phyloP scores from a whole-genome alignment of 2,113 vertebrate genomes.

The Brachionichthys hirsutus region DNA sequence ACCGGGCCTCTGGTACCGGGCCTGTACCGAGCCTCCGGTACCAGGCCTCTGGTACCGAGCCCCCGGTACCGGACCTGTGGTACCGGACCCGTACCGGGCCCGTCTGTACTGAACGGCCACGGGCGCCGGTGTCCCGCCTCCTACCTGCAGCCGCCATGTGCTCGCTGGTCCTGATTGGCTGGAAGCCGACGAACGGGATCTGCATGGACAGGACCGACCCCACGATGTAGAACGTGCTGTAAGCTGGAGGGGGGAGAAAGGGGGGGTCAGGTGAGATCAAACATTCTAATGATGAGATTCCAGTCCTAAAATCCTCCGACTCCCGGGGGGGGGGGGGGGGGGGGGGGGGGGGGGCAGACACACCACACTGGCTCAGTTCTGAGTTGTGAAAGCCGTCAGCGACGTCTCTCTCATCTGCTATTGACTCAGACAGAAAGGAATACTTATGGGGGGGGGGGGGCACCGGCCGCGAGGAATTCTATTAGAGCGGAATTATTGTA shows the following conservation, averaged over 20 bases:
- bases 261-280: neutral
- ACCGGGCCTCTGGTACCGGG: too few relatives aligned
- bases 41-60: too few relatives aligned
- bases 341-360: conserved; percentile 39
- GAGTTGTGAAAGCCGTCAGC: conserved; percentile 54
- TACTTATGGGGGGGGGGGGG: conserved; percentile 43
- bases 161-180: conserved; percentile 96
- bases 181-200: conserved; percentile 96
- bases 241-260: conserved; percentile 75
- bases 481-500: conserved; percentile 32
- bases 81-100: too few relatives aligned
- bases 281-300: too few relatives aligned
- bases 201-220: conserved; percentile 98
- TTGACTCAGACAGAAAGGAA: conserved; percentile 58
- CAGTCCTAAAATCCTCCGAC: too few relatives aligned
- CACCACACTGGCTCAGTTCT: conserved; percentile 69
- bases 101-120: too few relatives aligned
- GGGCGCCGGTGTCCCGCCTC: too few relatives aligned
- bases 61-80: too few relatives aligned
- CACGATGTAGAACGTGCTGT: conserved; percentile 98
- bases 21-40: too few relatives aligned
- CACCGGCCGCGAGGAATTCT: conserved; percentile 42
- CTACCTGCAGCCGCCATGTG: conserved; percentile 98
- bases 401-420: conserved; percentile 53
- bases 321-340: neutral